phyloP scores from a whole-genome alignment of 2,113 vertebrate genomes.

The Bufo gargarizans region DNA sequence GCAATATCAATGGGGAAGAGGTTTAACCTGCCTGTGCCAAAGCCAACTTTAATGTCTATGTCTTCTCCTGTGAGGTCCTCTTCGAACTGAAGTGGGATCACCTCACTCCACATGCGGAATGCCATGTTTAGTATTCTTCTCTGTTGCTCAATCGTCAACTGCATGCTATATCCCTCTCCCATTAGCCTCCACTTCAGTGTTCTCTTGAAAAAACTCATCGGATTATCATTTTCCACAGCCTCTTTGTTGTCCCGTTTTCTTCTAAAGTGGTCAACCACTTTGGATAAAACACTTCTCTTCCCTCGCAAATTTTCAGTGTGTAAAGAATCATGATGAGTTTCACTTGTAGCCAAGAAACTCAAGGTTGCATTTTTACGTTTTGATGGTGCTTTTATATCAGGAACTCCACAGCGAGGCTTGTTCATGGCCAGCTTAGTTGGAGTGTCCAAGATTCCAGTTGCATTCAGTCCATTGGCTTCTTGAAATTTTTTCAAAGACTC shows the following conservation, averaged over 20 bases:
- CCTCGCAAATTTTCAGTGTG: background rate
- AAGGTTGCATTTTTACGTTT: conserved; percentile 36
- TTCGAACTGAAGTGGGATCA: conserved; percentile 58
- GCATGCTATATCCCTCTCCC: conserved; percentile 59
- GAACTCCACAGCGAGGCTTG: conserved; percentile 59
- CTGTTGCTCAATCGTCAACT: conserved; percentile 57
- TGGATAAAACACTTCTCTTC: conserved; percentile 51
- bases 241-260: conserved; percentile 38
- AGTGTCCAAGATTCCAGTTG: conserved; percentile 55
- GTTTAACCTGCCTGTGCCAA: conserved; percentile 60
- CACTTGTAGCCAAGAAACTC: background rate
- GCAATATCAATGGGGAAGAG: background rate
- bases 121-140: conserved; percentile 53
- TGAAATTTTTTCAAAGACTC: conserved; percentile 60
- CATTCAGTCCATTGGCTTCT: conserved; percentile 56
- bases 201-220: conserved; percentile 52
- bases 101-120: conserved; percentile 63
- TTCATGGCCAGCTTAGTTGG: conserved; percentile 59
- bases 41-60: conserved; percentile 61
- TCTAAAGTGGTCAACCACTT: conserved; percentile 49
- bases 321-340: background rate
- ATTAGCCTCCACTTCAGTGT: conserved; percentile 61
- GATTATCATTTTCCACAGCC: background rate
- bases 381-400: conserved; percentile 50
- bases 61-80: conserved; percentile 58